These are phyloP conservation scores for Drosophila putrida DNA, from an alignment of 2,888 invertebrate genomes.

Conservation along the genomic window DNA sequence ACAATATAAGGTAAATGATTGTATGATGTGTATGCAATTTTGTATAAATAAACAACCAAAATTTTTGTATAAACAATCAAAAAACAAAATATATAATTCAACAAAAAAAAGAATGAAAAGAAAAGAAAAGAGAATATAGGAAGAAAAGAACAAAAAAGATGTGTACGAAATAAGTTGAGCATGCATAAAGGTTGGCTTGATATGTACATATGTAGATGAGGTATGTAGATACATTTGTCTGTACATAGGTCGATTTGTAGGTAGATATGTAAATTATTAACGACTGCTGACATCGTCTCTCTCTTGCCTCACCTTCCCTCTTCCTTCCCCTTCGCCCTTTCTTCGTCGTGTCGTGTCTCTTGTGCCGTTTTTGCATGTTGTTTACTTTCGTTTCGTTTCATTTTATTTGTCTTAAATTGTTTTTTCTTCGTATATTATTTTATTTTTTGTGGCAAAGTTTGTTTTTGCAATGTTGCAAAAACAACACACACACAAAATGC, in stretches of 20 bases:
- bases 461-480: constrained; percentile 59
- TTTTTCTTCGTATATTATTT: constrained; percentile 29
- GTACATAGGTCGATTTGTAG: constrained; percentile 38
- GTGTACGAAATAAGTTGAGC: constrained; percentile 49
- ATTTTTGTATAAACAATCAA: constrained; percentile 61
- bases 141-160: constrained; percentile 24
- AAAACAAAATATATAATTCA: constrained; percentile 25
- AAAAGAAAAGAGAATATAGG: neutral
- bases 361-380: constrained; percentile 59
- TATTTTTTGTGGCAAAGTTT: constrained; percentile 44
- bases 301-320: constrained; percentile 6
- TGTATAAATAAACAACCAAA: constrained; percentile 67
- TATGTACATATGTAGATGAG: constrained; percentile 2
- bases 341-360: constrained; percentile 52
- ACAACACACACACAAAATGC: neutral
- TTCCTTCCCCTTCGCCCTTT: neutral
- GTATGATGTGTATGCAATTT: constrained; percentile 73
- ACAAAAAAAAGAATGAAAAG: constrained; percentile 11
- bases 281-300: constrained; percentile 66
- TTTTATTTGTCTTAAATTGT: constrained; percentile 30
- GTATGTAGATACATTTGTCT: constrained; percentile 11
- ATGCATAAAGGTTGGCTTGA: constrained; percentile 33
- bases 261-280: constrained; percentile 41
- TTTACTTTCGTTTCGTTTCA: constrained; percentile 61
- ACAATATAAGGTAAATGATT: constrained; percentile 58